Evolutionary conservation across 1,140 invertebrate genomes (phyloP), one percentile per base, ranked within the genome.

Genomic region (Drosophila kohkoa): DNA sequence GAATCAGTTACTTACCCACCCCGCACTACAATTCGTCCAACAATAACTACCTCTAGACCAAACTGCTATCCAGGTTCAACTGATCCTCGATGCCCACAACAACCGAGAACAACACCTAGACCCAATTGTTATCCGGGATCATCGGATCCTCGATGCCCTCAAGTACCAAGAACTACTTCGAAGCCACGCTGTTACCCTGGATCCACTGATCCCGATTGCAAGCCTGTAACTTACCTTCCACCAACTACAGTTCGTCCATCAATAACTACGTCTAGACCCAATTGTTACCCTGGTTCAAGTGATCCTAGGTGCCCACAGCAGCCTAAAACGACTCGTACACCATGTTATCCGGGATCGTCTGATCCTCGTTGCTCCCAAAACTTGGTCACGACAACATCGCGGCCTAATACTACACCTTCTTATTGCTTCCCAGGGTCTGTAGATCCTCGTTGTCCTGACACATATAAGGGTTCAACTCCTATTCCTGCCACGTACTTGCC

Each of bases 401-500:
- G 91, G n/a, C 71, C 60, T 5, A 60, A 79, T 2, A 90, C 74
- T n/a, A 93, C 82, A 4, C 93, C 93, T 6, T 92, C 92, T 54
- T 93, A 93, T 35, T 95, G 94, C 75, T 95, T 94, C 68, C 94
- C 94, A 5, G 94, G 94, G 43, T 94, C 94, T 8, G 93, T 90
- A 48, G 94, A 95, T 92, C 94, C 94, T 5, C 94, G 94, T 59
- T 95, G 94, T 69, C 94, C 94, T 3, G 93, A 93, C 69, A 93
- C 93, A 15, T 90, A 90, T 52, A 87, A 55, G 52, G 88, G 88
- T 3, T 94, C 93, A 38, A 94, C 93, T 10, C 94, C 94, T 51
- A 93, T 94, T 43, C 93, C 94, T 13, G 92, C 93, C 35, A 94
- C 93, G 2, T 94, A 94, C 70, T 82, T 94, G 54, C 94, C 93